phyloP scores from a whole-genome alignment of 2,797 vertebrate genomes.

The Betta splendens region DNA sequence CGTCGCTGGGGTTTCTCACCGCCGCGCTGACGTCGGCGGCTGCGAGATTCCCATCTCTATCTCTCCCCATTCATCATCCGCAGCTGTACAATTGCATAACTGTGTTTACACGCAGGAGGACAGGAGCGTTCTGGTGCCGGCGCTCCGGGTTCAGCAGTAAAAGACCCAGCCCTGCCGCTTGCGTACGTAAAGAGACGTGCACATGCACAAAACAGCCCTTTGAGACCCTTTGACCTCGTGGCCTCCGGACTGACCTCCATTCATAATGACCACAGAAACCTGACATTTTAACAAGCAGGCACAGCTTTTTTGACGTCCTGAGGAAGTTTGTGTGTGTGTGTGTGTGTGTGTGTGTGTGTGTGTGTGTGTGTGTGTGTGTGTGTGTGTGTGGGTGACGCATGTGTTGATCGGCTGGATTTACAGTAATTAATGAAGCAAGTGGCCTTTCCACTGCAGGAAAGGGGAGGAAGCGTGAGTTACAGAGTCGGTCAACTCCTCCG shows the following conservation, averaged over 20 bases:
- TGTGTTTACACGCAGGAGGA: conserved; percentile 47
- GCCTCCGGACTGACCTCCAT: conserved; percentile 11
- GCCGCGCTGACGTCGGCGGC: conserved; percentile 44
- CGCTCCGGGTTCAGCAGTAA: conserved; percentile 16
- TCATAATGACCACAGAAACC: conserved; percentile 18
- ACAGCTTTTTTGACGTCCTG: background rate
- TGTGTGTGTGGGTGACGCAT: background rate
- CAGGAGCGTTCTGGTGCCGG: conserved; percentile 4
- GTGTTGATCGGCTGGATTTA: conserved; percentile 46
- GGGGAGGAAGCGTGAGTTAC: conserved; percentile 25
- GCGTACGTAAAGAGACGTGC: conserved; percentile 1
- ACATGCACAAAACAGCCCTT: background rate
- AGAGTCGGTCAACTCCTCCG: conserved; percentile 15
- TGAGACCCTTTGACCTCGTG: conserved; percentile 25
- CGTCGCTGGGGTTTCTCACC: conserved; percentile 35
- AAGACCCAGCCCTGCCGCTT: background rate
- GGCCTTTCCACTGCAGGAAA: conserved; percentile 20
- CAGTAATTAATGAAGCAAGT: conserved; percentile 49
- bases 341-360: background rate
- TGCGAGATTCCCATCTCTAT: conserved; percentile 44
- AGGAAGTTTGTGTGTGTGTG: background rate
- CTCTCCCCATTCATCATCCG: conserved; percentile 59
- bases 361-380: background rate
- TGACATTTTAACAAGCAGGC: conserved; percentile 18
- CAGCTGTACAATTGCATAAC: conserved; percentile 69